Percentiles rank a stretch among this genome's conserved stretches.
Evolutionary conservation across 2,113 vertebrate genomes (phyloP).

Genomic region (Hyaena hyaena): DNA sequence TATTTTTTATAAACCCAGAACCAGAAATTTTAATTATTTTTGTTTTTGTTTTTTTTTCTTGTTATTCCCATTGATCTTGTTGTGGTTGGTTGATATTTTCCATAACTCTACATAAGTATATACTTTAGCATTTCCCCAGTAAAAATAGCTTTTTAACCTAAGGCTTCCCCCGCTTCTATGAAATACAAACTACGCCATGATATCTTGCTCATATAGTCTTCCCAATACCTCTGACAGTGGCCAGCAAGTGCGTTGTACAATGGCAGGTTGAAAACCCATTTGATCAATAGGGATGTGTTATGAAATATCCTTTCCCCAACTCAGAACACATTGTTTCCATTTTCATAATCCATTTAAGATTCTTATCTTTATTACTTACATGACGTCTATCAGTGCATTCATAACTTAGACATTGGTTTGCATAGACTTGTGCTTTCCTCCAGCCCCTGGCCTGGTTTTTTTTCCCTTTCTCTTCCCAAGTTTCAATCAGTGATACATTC

Average conservation of each 20-base stretch:
- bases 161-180: background rate
- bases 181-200: background rate
- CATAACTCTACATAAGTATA: background rate
- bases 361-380: background rate
- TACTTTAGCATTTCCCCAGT: background rate
- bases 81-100: background rate
- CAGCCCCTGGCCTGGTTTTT: background rate
- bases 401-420: background rate
- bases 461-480: background rate
- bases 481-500: background rate
- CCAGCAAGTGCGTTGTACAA: fast-evolving
- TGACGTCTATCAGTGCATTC: background rate
- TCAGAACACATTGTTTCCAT: background rate
- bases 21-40: background rate
- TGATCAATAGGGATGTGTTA: background rate
- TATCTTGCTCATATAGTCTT: background rate
- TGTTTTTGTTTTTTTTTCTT: background rate
- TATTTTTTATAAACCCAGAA: background rate
- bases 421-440: background rate
- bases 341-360: background rate
- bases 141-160: background rate
- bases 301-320: background rate
- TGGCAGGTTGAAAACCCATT: background rate
- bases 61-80: background rate
- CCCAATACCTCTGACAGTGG: background rate